A percentile compares a stretch with the other conserved stretches of the same genome.
Conservation (phyloP, 2,113 vertebrate genomes). For the Vicugna pacos region DNA sequence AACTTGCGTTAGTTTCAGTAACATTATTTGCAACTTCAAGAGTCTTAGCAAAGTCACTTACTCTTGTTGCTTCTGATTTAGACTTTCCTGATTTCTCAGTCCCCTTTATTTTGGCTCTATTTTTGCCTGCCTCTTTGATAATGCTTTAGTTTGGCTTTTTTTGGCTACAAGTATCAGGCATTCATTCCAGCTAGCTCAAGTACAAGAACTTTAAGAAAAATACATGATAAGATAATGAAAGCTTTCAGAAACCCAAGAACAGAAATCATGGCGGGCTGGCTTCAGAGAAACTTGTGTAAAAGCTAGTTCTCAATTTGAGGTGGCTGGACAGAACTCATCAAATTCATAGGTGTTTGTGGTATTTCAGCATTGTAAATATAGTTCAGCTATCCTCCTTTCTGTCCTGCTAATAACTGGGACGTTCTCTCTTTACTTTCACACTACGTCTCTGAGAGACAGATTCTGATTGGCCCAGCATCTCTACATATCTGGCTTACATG, state of each 20-base stretch:
- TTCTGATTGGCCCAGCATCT: not conserved
- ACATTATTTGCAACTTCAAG: constrained; percentile 9
- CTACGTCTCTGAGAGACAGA: not conserved
- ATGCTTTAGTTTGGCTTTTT: constrained; percentile 55
- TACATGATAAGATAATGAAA: constrained; percentile 35
- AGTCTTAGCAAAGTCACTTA: constrained; percentile 1
- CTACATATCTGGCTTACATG: not conserved
- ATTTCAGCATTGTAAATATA: not conserved
- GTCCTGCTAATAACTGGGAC: not conserved
- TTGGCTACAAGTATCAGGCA: not conserved
- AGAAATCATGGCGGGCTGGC: not conserved
- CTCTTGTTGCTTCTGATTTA: not conserved
- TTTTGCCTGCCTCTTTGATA: not conserved
- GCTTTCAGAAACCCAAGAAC: constrained; percentile 32
- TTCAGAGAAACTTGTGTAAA: constrained; percentile 11
- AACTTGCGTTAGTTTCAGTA: not conserved
- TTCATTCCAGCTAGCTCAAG: constrained; percentile 21
- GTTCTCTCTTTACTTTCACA: not conserved
- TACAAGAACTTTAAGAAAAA: constrained; percentile 63
- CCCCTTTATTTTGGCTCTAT: constrained; percentile 31
- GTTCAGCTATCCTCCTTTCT: not conserved
- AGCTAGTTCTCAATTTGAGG: constrained; percentile 13
- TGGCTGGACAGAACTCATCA: not conserved
- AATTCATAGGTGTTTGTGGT: not conserved
- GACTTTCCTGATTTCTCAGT: not conserved